Base-by-base conservation (phyloP, 2,113 vertebrate genomes). In the Cyrtonyx montezumae region DNA sequence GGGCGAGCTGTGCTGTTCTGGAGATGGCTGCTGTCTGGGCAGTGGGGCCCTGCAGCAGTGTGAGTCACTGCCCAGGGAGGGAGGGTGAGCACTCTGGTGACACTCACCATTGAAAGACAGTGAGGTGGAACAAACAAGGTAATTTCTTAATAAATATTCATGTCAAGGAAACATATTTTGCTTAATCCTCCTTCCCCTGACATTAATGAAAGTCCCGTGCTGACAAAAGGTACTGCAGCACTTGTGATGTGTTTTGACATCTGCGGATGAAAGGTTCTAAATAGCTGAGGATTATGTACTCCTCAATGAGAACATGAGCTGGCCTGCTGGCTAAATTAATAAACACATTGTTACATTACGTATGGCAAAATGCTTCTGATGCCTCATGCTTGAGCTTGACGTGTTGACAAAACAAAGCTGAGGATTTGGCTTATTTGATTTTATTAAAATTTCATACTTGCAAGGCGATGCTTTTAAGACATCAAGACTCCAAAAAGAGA, bases 261-360 rank as follows among this genome's bases (percentile, higher is more conserved):
- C 71, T 85, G 53, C 36, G 59, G 81, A 82, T 92, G 89, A 89
- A 92, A 77, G 71, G n/a, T 73, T 93, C 79, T 82, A 83, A 82
- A 87, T 67, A 80, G 63, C 78, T 59, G 67, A 84, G 87, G 84
- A 90, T 89, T 91, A 68, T 70, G 2, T 91, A 85, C 87, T 93
- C 61, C 43, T 91, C 65, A 42, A 17, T 71, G 65, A 45, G 36
- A 96, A 83, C 46, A 65, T 7, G 73, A 95, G 51, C 69, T 83
- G 91, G 43, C 51, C 82, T 5, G 2, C 42, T 71, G 71, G 79
- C 82, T 92, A 93, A 93, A 91, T 91, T 94, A 92, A 91, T 91
- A 90, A 94, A 91, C 76, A 83, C 84, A 58, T 92, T 88, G 85
- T 92, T 94, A 90, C 55, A 21, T 48, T 80, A 94, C 87, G 46